Conservation (phyloP, 2,888 invertebrate genomes). For the Elysia crispata region DNA sequence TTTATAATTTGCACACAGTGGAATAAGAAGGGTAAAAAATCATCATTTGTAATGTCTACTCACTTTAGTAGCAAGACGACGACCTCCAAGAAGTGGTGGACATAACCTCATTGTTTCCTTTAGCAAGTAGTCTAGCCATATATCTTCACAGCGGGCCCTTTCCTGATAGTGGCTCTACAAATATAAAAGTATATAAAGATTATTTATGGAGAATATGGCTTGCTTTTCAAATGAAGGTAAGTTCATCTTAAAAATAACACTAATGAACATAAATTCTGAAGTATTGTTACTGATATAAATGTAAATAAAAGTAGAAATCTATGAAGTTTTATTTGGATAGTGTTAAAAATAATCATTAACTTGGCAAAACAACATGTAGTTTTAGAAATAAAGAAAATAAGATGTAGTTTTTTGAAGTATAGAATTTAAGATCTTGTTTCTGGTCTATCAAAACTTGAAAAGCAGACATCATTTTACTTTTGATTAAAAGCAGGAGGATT, state of each 20-base stretch:
- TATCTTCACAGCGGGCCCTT: slow-evolving; percentile 53
- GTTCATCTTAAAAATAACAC: no score
- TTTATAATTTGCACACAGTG: no score
- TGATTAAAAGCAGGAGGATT: no score
- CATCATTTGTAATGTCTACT: neutral
- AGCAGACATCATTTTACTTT: no score
- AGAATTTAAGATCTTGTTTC: no score
- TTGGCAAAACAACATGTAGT: neutral
- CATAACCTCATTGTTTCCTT: slow-evolving; percentile 67
- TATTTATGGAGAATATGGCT: neutral
- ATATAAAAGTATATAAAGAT: slow-evolving; percentile 38
- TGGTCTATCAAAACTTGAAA: no score
- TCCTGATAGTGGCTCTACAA: slow-evolving; percentile 54
- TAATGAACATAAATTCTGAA: no score
- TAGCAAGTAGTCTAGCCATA: slow-evolving; percentile 56
- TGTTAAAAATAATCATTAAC: neutral
- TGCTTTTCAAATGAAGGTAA: no score
- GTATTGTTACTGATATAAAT: no score
- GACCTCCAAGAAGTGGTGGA: slow-evolving; percentile 72
- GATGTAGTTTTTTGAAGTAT: no score
- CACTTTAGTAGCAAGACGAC: slow-evolving; percentile 67
- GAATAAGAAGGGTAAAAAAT: no score
- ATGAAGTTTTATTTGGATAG: neutral
- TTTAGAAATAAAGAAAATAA: neutral
- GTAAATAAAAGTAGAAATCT: neutral